Evolutionary conservation across 2,888 invertebrate species (phyloP).

Genomic region (Blera fallax): DNA sequence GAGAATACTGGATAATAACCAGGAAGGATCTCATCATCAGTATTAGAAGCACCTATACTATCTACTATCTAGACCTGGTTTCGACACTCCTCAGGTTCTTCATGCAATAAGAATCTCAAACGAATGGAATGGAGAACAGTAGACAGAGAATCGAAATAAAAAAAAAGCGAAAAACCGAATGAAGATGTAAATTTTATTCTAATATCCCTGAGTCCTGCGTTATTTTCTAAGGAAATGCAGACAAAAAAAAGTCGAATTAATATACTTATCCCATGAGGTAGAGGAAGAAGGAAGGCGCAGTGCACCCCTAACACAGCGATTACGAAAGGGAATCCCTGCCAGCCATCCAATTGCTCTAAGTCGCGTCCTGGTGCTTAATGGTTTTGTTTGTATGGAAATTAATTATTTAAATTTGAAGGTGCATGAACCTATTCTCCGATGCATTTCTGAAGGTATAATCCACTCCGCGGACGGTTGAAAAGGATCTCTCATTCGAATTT

Average conservation of each 20-base stretch:
- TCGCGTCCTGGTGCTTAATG: constrained; percentile 24
- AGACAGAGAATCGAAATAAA: not conserved
- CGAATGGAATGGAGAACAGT: constrained; percentile 3
- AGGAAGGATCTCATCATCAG: constrained; percentile 66
- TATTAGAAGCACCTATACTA: constrained; percentile 42
- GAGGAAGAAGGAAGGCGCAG: not conserved
- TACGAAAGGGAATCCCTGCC: constrained; percentile 3
- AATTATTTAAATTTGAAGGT: constrained; percentile 66
- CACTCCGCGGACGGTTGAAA: not conserved
- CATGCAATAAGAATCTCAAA: constrained; percentile 35
- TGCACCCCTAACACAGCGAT: constrained; percentile 8
- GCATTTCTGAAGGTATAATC: constrained; percentile 36
- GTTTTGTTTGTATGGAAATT: constrained; percentile 64
- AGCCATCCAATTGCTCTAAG: constrained; percentile 13
- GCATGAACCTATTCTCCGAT: constrained; percentile 40
- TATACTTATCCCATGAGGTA: not conserved
- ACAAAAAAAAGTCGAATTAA: constrained; percentile 11
- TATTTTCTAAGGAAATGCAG: constrained; percentile 8
- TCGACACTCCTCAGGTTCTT: constrained; percentile 24
- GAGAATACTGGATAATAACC: constrained; percentile 46
- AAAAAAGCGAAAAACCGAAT: not conserved
- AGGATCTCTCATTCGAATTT: constrained; percentile 20
- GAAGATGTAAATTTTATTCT: constrained; percentile 68
- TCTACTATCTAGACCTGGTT: constrained; percentile 42
- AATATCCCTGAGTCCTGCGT: constrained; percentile 56